Conservation (phyloP, 1,140 invertebrate species). For the Hylaeus anthracinus region DNA sequence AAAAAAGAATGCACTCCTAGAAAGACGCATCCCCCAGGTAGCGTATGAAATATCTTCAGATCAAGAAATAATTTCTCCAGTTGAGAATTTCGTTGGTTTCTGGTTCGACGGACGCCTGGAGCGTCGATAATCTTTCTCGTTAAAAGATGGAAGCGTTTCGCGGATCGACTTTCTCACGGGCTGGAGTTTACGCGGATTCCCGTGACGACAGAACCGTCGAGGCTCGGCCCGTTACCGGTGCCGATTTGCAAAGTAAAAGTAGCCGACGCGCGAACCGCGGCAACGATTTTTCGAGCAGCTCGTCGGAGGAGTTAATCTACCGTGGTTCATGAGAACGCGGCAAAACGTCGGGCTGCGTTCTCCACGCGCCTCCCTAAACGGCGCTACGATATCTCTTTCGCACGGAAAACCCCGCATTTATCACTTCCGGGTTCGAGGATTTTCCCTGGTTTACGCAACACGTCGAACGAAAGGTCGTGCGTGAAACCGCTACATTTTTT, state of each 20-base stretch:
- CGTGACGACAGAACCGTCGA: neutral
- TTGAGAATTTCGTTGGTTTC: too few species aligned
- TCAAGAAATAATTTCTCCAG: too few species aligned
- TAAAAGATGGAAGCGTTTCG: slow-evolving; percentile 1
- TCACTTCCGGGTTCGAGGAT: neutral
- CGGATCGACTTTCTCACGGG: slow-evolving; percentile 52
- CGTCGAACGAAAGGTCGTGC: neutral
- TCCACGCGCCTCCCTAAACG: neutral
- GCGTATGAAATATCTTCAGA: too few species aligned
- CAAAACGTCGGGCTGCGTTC: slow-evolving; percentile 18
- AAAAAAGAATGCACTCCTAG: too few species aligned
- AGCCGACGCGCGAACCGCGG: slow-evolving; percentile 33
- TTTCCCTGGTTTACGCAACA: neutral
- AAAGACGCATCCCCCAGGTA: too few species aligned
- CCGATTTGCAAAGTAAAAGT: slow-evolving; percentile 59
- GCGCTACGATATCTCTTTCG: neutral
- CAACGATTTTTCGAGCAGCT: slow-evolving; percentile 49
- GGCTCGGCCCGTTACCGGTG: slow-evolving; percentile 19
- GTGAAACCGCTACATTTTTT: neutral
- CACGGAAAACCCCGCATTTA: neutral
- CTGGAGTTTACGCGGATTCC: slow-evolving; percentile 19
- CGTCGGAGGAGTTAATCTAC: slow-evolving; percentile 57
- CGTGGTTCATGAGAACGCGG: slow-evolving; percentile 53
- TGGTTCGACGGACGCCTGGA: neutral
- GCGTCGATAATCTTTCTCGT: slow-evolving; percentile 17